phyloP scores from a whole-genome alignment of 2,797 vertebrate species.

The Coluber constrictor region DNA sequence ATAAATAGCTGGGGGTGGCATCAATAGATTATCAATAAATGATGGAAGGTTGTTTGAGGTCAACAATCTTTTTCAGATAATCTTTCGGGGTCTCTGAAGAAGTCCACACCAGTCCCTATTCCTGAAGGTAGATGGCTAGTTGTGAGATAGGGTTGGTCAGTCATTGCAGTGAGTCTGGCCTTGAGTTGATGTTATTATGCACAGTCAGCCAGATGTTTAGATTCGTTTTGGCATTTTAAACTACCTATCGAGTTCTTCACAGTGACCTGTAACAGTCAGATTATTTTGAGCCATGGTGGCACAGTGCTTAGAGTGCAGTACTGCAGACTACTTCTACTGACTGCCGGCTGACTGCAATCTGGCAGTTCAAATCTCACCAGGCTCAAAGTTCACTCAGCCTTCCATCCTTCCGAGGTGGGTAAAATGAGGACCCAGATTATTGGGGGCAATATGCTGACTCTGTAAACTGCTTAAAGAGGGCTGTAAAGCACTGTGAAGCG shows the following conservation, averaged over 20 bases:
- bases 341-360: too few species aligned
- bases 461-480: too few species aligned
- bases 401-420: too few species aligned
- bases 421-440: too few species aligned
- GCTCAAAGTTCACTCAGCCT: too few species aligned
- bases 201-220: too few species aligned
- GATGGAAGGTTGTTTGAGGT: background rate
- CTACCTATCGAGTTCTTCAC: background rate
- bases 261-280: background rate
- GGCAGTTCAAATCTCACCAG: too few species aligned
- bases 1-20: background rate
- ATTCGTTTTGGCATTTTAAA: background rate
- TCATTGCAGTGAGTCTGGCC: background rate
- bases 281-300: background rate
- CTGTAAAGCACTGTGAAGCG: too few species aligned
- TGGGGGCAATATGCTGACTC: too few species aligned
- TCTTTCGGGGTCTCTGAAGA: background rate
- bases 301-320: too few species aligned
- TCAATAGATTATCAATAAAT: background rate
- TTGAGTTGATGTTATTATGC: background rate
- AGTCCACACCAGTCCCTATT: background rate
- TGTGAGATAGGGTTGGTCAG: background rate
- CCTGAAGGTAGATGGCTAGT: background rate
- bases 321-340: too few species aligned
- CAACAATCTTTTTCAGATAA: background rate